Evolutionary conservation across 2,888 invertebrate genomes (phyloP).

Genomic region (Plagodis pulveraria): DNA sequence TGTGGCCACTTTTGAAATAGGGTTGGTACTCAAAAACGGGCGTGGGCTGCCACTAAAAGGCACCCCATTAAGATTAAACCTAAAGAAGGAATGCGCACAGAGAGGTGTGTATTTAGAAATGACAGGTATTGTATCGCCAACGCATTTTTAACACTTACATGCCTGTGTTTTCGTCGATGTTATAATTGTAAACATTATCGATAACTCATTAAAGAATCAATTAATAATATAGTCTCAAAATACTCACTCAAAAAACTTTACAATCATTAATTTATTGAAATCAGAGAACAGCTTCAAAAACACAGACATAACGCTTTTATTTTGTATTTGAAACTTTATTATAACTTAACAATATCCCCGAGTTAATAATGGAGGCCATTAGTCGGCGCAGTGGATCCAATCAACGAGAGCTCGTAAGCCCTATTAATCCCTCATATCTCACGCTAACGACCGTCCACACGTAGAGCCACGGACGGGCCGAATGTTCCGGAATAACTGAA

Average conservation of each 20-base stretch:
- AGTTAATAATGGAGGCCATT: slow-evolving; percentile 22
- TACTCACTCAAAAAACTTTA: background rate
- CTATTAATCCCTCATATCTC: slow-evolving; percentile 54
- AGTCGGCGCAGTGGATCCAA: slow-evolving; percentile 34
- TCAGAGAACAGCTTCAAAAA: slow-evolving; percentile 51
- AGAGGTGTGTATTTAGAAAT: slow-evolving; percentile 92
- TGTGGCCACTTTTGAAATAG: slow-evolving; percentile 94
- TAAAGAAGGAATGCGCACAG: slow-evolving; percentile 97
- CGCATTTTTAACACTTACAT: slow-evolving; percentile 84
- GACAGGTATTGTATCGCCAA: slow-evolving; percentile 86
- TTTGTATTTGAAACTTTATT: slow-evolving; percentile 34
- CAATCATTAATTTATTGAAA: background rate
- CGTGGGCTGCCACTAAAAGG: slow-evolving; percentile 92
- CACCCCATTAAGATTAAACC: slow-evolving; percentile 93
- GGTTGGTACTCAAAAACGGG: slow-evolving; percentile 92
- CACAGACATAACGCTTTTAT: slow-evolving; percentile 65
- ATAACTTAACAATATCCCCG: slow-evolving; percentile 31
- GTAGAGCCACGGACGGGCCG: slow-evolving; percentile 26
- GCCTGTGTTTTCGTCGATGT: slow-evolving; percentile 61
- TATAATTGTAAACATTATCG: slow-evolving; percentile 6
- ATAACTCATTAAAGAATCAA: background rate
- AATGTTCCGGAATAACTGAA: slow-evolving; percentile 48
- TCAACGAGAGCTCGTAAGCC: slow-evolving; percentile 45
- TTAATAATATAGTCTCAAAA: background rate
- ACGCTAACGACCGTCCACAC: slow-evolving; percentile 38